phyloP scores from a whole-genome alignment of 1,140 invertebrate genomes.

The Riptortus pedestris region DNA sequence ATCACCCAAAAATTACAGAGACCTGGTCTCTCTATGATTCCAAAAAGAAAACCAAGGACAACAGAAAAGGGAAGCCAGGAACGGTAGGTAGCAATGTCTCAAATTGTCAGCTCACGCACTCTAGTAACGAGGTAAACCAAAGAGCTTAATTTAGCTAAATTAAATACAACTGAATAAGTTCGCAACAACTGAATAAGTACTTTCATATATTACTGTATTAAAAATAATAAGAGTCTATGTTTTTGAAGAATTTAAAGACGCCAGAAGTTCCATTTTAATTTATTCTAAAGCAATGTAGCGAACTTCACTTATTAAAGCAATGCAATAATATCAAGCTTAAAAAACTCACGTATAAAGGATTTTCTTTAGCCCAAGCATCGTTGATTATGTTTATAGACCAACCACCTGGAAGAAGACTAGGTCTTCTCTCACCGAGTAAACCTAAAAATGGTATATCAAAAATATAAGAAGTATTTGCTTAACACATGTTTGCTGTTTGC shows the following conservation, averaged over 20 bases:
- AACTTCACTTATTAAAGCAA: background rate
- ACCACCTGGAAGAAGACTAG: background rate
- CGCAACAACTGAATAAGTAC: background rate
- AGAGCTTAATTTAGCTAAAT: background rate
- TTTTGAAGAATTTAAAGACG: background rate
- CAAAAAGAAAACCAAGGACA: too few species aligned
- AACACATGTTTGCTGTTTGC: background rate
- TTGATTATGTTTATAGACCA: background rate
- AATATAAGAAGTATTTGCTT: background rate
- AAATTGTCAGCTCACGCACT: background rate
- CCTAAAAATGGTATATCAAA: background rate
- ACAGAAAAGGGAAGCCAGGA: too few species aligned
- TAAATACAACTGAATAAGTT: too few species aligned
- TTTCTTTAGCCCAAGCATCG: background rate
- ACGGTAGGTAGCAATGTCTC: too few species aligned
- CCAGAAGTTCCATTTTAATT: too few species aligned
- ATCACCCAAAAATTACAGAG: too few species aligned
- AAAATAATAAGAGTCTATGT: background rate
- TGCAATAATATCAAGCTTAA: too few species aligned
- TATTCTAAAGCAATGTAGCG: background rate
- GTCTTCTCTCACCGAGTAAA: too few species aligned
- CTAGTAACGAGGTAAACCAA: background rate
- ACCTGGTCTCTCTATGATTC: too few species aligned
- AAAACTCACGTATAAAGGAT: background rate
- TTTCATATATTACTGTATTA: background rate